These are phyloP conservation scores for Helicoverpa armigera DNA, from an alignment of 1,140 invertebrate genomes.

Conservation along the genomic window DNA sequence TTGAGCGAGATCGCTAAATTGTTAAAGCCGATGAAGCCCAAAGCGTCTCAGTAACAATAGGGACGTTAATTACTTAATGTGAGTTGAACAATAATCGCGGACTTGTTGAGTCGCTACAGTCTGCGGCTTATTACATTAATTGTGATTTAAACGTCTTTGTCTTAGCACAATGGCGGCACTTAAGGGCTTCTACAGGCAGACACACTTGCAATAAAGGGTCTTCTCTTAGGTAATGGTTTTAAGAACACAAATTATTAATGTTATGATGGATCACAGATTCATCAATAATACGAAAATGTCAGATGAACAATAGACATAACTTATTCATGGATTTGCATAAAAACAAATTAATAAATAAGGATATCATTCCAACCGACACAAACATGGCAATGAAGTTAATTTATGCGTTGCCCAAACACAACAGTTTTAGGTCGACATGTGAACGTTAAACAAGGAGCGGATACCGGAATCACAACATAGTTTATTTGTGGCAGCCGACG, in stretches of 20 bases:
- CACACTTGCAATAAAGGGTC: too few species aligned
- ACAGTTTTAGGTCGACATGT: not conserved
- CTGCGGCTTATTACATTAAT: constrained; percentile 19
- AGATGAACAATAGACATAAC: too few species aligned
- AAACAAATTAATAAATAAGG: constrained; percentile 7
- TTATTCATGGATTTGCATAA: not conserved
- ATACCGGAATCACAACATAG: constrained; percentile 1
- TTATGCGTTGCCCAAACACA: not conserved
- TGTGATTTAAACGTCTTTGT: constrained; percentile 29
- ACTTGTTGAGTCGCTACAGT: not conserved
- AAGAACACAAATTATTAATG: too few species aligned
- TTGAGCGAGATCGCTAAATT: not conserved
- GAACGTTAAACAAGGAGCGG: constrained; percentile 2
- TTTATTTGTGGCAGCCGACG: constrained; percentile 27
- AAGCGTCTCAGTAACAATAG: not conserved
- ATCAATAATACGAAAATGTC: too few species aligned
- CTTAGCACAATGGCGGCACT: not conserved
- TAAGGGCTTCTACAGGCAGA: not conserved
- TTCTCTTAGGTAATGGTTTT: too few species aligned
- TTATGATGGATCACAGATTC: too few species aligned
- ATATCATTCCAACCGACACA: too few species aligned
- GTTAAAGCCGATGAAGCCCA: not conserved
- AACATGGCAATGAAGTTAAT: not conserved
- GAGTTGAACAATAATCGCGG: not conserved
- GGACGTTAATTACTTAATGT: not conserved